Conservation (phyloP, 2,888 invertebrate genomes). For the Diogma glabrata region DNA sequence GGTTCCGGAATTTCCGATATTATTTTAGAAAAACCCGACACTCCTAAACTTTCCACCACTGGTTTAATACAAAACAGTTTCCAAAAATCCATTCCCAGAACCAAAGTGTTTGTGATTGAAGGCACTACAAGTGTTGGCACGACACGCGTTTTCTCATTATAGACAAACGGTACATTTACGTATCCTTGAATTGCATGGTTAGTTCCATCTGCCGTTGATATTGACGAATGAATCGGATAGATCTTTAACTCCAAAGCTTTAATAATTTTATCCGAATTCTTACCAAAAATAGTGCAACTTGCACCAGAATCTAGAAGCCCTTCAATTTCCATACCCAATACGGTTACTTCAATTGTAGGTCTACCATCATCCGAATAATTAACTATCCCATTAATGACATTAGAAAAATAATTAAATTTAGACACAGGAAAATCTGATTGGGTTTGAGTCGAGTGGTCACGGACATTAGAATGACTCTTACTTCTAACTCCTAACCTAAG, state of each 20-base stretch:
- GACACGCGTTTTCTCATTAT: neutral
- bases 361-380: neutral
- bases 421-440: too few species aligned
- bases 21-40: too few species aligned
- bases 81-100: neutral
- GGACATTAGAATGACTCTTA: neutral
- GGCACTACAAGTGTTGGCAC: neutral
- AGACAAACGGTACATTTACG: neutral
- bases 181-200: too few species aligned
- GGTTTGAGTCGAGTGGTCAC: neutral
- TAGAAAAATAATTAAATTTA: neutral
- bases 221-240: neutral
- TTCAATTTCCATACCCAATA: neutral
- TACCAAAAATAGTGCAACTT: slow-evolving; percentile 3
- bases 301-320: neutral
- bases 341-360: neutral
- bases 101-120: neutral
- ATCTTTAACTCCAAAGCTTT: neutral
- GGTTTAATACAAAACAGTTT: neutral
- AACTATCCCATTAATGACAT: neutral
- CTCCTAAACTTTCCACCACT: neutral
- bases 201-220: neutral
- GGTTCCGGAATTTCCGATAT: neutral
- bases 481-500: neutral
- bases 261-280: neutral